Percentiles rank a stretch among this genome's conserved stretches.
Conservation (phyloP, 2,113 vertebrate genomes). For the Limanda limanda region DNA sequence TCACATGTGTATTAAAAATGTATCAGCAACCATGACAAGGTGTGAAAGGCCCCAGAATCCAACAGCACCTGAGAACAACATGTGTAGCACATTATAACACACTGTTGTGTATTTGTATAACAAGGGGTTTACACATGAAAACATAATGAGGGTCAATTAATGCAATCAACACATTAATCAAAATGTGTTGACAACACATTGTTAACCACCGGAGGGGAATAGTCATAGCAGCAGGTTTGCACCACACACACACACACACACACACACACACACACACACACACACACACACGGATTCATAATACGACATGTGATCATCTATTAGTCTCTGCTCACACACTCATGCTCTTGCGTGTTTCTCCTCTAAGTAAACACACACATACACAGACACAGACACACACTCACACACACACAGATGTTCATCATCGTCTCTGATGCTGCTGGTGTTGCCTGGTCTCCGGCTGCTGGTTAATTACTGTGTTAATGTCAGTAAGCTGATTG, state of each 20-base stretch:
- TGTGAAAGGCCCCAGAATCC: no score
- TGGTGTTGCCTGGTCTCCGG: conserved; percentile 45
- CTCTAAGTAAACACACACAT: background rate
- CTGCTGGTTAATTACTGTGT: conserved; percentile 63
- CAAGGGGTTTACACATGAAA: no score
- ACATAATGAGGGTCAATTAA: no score
- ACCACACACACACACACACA: conserved; percentile 1
- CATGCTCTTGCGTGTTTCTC: background rate
- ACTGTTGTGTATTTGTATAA: no score
- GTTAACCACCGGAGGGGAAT: no score
- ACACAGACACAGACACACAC: conserved; percentile 3
- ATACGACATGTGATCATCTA: background rate
- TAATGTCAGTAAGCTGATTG: conserved; percentile 79
- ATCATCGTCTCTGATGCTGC: conserved; percentile 33
- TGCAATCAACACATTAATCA: no score
- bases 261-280: conserved; percentile 1
- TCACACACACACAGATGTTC: conserved; percentile 3
- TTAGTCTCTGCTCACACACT: background rate
- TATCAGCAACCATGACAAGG: no score
- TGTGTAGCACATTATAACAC: no score
- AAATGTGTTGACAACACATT: no score
- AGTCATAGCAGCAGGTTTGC: conserved; percentile 35
- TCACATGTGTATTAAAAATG: no score
- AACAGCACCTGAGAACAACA: no score
- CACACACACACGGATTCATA: background rate